A percentile compares a stretch with the other conserved stretches of the same genome.
Evolutionary conservation across 2,113 vertebrate species (phyloP).

Genomic region (Pseudonaja textilis): DNA sequence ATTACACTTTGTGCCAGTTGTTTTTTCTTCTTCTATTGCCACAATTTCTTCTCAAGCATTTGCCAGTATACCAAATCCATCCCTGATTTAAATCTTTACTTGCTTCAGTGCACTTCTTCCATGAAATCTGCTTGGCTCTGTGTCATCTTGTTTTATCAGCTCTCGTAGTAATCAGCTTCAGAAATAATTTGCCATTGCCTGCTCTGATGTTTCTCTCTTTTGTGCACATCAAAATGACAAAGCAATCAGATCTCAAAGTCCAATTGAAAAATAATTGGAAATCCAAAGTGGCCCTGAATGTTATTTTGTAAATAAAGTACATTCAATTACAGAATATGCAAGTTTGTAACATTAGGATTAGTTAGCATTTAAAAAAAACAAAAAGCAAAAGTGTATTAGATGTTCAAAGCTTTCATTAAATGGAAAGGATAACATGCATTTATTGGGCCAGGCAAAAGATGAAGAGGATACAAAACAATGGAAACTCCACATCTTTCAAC

Average conservation of each 20-base stretch:
- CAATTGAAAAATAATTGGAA: conserved; percentile 75
- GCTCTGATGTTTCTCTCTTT: conserved; percentile 64
- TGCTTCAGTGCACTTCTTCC: conserved; percentile 32
- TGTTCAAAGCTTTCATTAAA: conserved; percentile 44
- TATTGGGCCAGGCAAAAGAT: conserved; percentile 34
- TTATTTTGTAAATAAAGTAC: conserved; percentile 72
- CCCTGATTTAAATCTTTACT: conserved; percentile 3
- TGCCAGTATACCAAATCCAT: background rate
- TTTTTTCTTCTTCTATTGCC: fast-evolving
- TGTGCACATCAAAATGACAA: conserved; percentile 62
- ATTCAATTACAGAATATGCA: conserved; percentile 54
- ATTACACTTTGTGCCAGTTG: background rate
- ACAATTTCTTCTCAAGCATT: background rate
- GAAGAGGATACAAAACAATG: conserved; percentile 23
- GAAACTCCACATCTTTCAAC: conserved; percentile 21
- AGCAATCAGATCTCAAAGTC: conserved; percentile 59
- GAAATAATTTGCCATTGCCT: conserved; percentile 63
- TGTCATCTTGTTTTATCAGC: conserved; percentile 43
- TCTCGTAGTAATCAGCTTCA: conserved; percentile 41
- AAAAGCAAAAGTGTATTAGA: conserved; percentile 30
- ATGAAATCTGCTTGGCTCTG: conserved; percentile 42
- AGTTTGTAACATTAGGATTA: conserved; percentile 54
- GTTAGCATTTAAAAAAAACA: conserved; percentile 15
- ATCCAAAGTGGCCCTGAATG: conserved; percentile 69
- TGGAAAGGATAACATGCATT: background rate